Evolutionary conservation across 2,797 vertebrate genomes (phyloP).

Genomic region (Sternarchorhynchus goeldii): DNA sequence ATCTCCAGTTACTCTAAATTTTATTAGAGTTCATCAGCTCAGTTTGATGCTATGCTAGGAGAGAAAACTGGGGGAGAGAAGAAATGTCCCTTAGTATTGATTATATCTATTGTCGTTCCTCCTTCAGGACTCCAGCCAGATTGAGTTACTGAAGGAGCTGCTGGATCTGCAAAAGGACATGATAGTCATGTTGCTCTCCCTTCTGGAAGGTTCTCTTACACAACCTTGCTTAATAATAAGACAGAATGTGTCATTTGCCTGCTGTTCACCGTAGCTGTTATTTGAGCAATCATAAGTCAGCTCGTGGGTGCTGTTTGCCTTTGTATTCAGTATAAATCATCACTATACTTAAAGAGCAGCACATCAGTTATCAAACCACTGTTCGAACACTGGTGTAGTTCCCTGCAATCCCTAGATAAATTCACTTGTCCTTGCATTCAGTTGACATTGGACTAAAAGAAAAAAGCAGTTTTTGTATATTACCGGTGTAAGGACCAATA

Average conservation of each 20-base stretch:
- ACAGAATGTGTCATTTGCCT: slow-evolving; percentile 15
- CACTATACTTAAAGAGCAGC: not conserved
- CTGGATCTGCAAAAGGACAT: slow-evolving; percentile 98
- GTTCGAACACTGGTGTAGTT: not conserved
- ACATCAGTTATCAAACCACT: slow-evolving; percentile 1
- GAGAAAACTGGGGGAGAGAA: slow-evolving; percentile 3
- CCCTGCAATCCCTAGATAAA: not conserved
- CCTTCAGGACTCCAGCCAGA: slow-evolving; percentile 95
- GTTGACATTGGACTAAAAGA: slow-evolving; percentile 6
- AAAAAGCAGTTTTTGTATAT: not conserved
- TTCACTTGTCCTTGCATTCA: slow-evolving; percentile 3
- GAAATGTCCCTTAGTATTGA: slow-evolving; percentile 3
- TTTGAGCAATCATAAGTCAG: slow-evolving; percentile 21
- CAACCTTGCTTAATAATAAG: slow-evolving; percentile 18
- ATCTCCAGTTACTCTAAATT: slow-evolving; percentile 36
- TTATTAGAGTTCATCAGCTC: too few relatives aligned
- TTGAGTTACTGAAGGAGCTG: slow-evolving; percentile 95
- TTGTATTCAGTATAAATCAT: not conserved
- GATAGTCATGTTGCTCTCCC: slow-evolving; percentile 98
- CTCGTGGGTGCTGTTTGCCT: slow-evolving; percentile 1
- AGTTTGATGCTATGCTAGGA: slow-evolving; percentile 16
- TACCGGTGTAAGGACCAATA: not conserved
- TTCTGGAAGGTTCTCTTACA: slow-evolving; percentile 89
- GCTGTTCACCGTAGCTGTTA: slow-evolving; percentile 21
- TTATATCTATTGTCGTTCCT: slow-evolving; percentile 52